Conservation (phyloP, 2,797 vertebrate genomes). For the Sebastes taczanowskii region DNA sequence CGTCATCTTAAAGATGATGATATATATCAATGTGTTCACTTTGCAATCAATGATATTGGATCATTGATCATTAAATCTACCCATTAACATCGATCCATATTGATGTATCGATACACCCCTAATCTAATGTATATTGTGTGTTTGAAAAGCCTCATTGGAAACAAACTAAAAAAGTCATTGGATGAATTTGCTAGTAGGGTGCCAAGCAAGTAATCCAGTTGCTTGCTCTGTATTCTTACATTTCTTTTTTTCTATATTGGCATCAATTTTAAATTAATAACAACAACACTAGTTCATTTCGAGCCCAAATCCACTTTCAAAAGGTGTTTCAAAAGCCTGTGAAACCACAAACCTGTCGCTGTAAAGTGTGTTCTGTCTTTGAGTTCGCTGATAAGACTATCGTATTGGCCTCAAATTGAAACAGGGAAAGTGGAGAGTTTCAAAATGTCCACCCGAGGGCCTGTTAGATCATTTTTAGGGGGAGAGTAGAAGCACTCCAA, state of each 20-base stretch:
- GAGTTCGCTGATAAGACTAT: not conserved
- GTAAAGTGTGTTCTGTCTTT: not conserved
- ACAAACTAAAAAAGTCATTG: not conserved
- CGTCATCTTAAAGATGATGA: too few relatives aligned
- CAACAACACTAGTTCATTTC: not conserved
- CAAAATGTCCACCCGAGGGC: conserved; percentile 32
- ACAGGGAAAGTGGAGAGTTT: conserved; percentile 20
- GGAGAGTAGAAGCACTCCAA: not conserved
- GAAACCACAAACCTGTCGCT: not conserved
- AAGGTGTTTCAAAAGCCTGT: not conserved
- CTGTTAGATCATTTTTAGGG: not conserved
- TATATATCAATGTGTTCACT: too few relatives aligned
- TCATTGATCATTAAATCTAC: too few relatives aligned
- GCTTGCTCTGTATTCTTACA: not conserved
- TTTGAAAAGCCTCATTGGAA: not conserved
- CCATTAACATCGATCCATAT: too few relatives aligned
- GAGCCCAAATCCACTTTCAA: not conserved
- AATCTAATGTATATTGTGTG: not conserved
- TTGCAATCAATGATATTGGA: too few relatives aligned
- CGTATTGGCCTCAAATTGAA: not conserved
- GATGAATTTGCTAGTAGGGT: not conserved
- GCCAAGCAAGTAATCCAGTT: not conserved
- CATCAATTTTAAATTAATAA: conserved; percentile 3
- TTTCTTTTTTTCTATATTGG: not conserved
- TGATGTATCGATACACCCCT: too few relatives aligned